Base-by-base conservation (phyloP, 2,888 invertebrate genomes). In the Caenorhabditis sp. region DNA sequence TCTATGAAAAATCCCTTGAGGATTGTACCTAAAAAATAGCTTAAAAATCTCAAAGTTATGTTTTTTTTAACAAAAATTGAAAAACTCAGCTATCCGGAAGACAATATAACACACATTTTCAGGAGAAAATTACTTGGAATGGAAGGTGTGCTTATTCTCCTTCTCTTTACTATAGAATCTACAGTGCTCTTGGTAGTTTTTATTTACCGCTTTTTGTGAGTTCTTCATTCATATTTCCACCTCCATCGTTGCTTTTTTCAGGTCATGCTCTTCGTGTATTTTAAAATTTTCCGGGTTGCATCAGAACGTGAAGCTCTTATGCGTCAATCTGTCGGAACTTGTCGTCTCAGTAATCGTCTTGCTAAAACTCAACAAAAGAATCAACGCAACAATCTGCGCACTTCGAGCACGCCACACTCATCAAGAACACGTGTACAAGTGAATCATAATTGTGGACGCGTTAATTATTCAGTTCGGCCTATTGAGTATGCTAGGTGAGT, bases 121-220 rank as follows among this genome's bases (percentile, higher is more conserved):
- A 21, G 62, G 21, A 61, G 52, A 23, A 38, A 26, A 49, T 53
- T 17, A 43, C 43, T 43, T 43, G 43, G 43, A 43, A 54, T 65
- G 57, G 49, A 58, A 73, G 66, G 52, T 88, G 88, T 76, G 84
- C 74, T 50, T 88, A 88, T 67, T 84, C 85, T 7, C 79, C 78
- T n/a, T 85, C 86, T 1, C 77, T 86, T 8, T 74, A 84, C n/a
- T 89, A 89, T 77, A 84, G 89, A 20, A 86, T 89, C 57, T 89
- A 89, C 81, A 88, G 89, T 14, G 89, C 90, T 5, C 78, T 89
- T 27, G 90, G 90, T 0, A 89, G 89, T 21, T 89, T 89, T 79
- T 89, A 88, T 77, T 82, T 89, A 27, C 89, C 89, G 1, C 77
- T 89, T 54, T 67, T 88, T 54, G 88, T 85, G 59, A 67, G 75